Evolutionary conservation across 2,113 vertebrate genomes (phyloP), one percentile per base, ranked within the genome.

Genomic region (Copsychus sechellarum): DNA sequence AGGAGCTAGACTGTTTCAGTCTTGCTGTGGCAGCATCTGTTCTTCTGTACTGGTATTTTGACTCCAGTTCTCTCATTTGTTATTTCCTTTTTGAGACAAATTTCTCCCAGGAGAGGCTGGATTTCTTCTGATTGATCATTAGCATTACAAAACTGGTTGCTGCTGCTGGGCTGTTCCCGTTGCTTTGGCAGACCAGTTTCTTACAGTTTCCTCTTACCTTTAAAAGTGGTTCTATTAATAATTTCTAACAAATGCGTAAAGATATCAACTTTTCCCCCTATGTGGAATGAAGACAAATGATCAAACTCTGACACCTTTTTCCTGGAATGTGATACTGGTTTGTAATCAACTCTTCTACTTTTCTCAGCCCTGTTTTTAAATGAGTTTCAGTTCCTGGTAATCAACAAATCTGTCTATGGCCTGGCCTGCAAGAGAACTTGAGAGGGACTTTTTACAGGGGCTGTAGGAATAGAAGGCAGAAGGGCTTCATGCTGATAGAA

Each of bases 31-130:
- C 57, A 81, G 81, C 43, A 74, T 74, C 81, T 87, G 57, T 78
- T 93, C 86, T 84, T 86, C 81, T 57, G 72, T 79, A 72, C 28
- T 69, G 66, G 28, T 74, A 76, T 85, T 93, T 81, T 12, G 9
- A 81, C 73, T 94, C 53, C 65, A 60, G 43, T 89, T 89, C 28
- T 85, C 50, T 90, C 34, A 33, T 73, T 82, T 73, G 42, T 80
- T 88, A 20, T 60, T 91, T 81, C 47, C 87, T 90, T 91, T 95
- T 83, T 82, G 80, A 88, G 66, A 76, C 21, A 69, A 65, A 81
- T 82, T 92, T 74, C 14, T 79, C 79, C 81, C 78, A 62, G 51
- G 61, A 88, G 66, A 83, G 80, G 42, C 69, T 93, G 67, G 47
- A 64, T 94, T 93, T 93, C 62, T 82, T 91, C 54, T 88, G 84